These are phyloP conservation scores for Deilephila elpenor DNA, from an alignment of 2,888 invertebrate species.

Conservation along the genomic window DNA sequence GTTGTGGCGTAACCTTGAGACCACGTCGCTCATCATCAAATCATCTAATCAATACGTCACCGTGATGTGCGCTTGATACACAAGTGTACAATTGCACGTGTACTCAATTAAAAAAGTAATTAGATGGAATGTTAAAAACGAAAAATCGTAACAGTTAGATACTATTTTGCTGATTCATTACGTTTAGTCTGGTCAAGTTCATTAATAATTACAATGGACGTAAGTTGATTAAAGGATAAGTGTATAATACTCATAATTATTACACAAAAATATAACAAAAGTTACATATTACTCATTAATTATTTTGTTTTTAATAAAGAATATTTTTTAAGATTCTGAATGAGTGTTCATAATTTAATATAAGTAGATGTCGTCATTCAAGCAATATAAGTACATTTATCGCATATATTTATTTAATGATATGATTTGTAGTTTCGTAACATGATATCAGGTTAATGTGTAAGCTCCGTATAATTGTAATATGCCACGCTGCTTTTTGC, in stretches of 20 bases:
- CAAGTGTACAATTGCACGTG: constrained; percentile 10
- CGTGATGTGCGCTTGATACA: constrained; percentile 17
- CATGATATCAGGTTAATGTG: not conserved
- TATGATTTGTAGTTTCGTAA: not conserved
- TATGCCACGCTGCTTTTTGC: constrained; percentile 31
- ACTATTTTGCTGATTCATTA: not conserved
- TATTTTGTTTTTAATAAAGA: too few species aligned
- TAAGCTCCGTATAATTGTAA: constrained; percentile 4
- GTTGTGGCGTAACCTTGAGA: constrained; percentile 83
- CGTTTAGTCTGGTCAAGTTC: not conserved
- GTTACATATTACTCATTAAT: too few species aligned
- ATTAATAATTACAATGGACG: too few species aligned
- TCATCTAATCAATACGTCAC: constrained; percentile 78
- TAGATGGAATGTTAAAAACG: not conserved
- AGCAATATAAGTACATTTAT: too few species aligned
- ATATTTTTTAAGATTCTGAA: too few species aligned
- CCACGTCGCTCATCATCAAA: constrained; percentile 68
- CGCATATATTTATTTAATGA: too few species aligned
- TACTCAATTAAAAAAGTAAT: constrained; percentile 1
- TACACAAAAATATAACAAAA: too few species aligned
- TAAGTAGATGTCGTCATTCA: too few species aligned
- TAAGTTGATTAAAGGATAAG: too few species aligned
- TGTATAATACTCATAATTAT: too few species aligned
- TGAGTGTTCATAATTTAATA: too few species aligned
- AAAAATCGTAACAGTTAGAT: not conserved